phyloP scores from a whole-genome alignment of 37 sponge, comb jelly and placozoan genomes.

The Amphimedon queenslandica region DNA sequence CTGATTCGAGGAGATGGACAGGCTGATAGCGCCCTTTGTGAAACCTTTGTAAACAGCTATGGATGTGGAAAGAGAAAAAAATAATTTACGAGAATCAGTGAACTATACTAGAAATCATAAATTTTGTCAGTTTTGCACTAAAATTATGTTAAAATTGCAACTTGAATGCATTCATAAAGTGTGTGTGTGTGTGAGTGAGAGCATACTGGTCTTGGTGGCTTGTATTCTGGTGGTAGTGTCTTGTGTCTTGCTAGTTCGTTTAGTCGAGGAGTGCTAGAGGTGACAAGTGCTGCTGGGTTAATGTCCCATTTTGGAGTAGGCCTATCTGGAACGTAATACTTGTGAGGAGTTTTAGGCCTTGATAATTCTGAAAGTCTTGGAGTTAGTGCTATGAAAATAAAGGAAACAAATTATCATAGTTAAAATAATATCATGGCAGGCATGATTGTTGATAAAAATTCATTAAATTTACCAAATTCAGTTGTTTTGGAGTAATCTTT shows the following conservation, averaged over 20 bases:
- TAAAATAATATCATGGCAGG: too few relatives aligned
- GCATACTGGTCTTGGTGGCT: slow-evolving; percentile 33
- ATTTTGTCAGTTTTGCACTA: too few relatives aligned
- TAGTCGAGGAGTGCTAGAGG: slow-evolving; percentile 43
- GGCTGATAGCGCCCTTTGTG: slow-evolving; percentile 24
- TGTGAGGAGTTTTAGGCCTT: slow-evolving; percentile 46
- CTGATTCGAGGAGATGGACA: slow-evolving; percentile 14
- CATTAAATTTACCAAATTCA: slow-evolving; percentile 22
- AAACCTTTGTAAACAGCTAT: slow-evolving; percentile 65
- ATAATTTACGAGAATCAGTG: too few relatives aligned
- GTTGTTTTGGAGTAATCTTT: slow-evolving; percentile 74
- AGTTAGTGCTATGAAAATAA: slow-evolving; percentile 40
- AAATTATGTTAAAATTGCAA: too few relatives aligned
- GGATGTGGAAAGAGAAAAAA: too few relatives aligned
- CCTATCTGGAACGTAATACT: slow-evolving; percentile 48
- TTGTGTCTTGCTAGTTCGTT: slow-evolving; percentile 46
- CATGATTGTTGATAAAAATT: not conserved
- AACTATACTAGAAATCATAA: too few relatives aligned
- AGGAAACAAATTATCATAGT: slow-evolving; percentile 7
- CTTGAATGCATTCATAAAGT: too few relatives aligned
- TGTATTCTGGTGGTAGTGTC: slow-evolving; percentile 44
- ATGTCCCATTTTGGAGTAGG: slow-evolving; percentile 70
- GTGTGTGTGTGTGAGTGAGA: too few relatives aligned
- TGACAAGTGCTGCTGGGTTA: slow-evolving; percentile 9
- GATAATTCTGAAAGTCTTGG: slow-evolving; percentile 45